Evolutionary conservation across 2,113 vertebrate species (phyloP), one percentile per base, ranked within the genome.

Genomic region (Phycodurus eques): DNA sequence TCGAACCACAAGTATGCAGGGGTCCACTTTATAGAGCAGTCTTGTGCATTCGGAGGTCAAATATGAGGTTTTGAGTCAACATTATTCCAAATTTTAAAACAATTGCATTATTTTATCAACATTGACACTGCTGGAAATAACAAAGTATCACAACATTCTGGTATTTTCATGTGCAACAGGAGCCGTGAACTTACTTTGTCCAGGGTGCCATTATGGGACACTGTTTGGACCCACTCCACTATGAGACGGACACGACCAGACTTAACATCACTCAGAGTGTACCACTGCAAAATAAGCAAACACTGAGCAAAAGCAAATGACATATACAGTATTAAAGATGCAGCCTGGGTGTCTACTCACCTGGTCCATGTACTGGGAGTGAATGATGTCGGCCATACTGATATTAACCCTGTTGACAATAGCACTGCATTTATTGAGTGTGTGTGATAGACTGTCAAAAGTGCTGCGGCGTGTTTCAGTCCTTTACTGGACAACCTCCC

Each of bases 161-260:
- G 0, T n/a, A 17, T 13, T 19, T 1, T 4, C 3, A 53, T 27
- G 20, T 27, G 46, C 65, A 71, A 62, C 6, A 17, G 10, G 33
- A 12, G 31, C 51, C 20, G 5, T 8, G 27, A 27, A 27, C 27
- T 77, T 22, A 96, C 96, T 87, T 94, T 92, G 49, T 95, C 88
- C 46, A 98, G 80, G 42, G 88, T 84, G 20, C 89, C 79, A 44
- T 91, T 72, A 31, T 87, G 85, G 27, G 92, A 89, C 0, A 84
- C 79, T 6, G 89, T 88, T 6, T 84, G 86, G 63, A 97, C 90
- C 86, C 94, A 94, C 71, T 97, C 96, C 77, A 95, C 85, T 67
- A 94, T 89, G 71, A 97, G 86, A 61, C 93, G 95, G 46, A 98
- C 88, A 10, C 88, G 88, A 60, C 96, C 96, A 1, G 95, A 95